Base-by-base conservation (phyloP, 2,113 vertebrate species). In the Delphinus delphis region DNA sequence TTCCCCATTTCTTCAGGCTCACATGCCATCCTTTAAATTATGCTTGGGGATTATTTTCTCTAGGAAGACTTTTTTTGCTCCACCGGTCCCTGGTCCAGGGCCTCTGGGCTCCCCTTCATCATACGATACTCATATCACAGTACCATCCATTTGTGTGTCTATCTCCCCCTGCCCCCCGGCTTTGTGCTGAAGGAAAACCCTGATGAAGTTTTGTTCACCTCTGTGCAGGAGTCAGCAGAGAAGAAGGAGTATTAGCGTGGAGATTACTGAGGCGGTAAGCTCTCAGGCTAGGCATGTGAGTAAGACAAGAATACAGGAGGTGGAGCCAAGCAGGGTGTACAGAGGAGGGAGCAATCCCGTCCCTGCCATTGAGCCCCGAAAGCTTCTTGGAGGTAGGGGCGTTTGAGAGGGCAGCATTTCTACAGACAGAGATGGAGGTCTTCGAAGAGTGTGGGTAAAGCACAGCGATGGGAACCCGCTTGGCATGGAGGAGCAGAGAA, bases 201-300 rank as follows among this genome's bases (percentile, higher is more conserved):
- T 26, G 15, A 20, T 0, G 0, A 58, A 41, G 67, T 68, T 44
- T 20, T 47, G 38, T 33, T 47, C 11, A 17, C 11, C 50, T 65
- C 77, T 12, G 31, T 15, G 14, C 23, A 5, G 28, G 68, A 83
- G 70, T 55, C 70, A 67, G 71, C 67, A 65, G 62, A 73, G 81
- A 44, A 33, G 33, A 67, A 63, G 73, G 90, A 58, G 2, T 5
- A 0, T 28, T 15, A 38, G 63, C 2, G 1, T 38, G 86, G 60
- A 36, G 60, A 36, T 14, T 44, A 15, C 55, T 33, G 77, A 31
- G 41, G 33, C 2, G 2, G 38, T 18, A 38, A 55, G 82, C 33
- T 23, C 90, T 85, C 68, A 12, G 88, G 15, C 36, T 31, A 13
- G 31, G 60, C 2, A 5, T 68, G 13, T 71, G 81, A 50, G 47